A percentile compares a stretch with the other conserved stretches of the same genome.
Conservation (phyloP, 2,888 invertebrate species). For the Cylloceria caligata region DNA sequence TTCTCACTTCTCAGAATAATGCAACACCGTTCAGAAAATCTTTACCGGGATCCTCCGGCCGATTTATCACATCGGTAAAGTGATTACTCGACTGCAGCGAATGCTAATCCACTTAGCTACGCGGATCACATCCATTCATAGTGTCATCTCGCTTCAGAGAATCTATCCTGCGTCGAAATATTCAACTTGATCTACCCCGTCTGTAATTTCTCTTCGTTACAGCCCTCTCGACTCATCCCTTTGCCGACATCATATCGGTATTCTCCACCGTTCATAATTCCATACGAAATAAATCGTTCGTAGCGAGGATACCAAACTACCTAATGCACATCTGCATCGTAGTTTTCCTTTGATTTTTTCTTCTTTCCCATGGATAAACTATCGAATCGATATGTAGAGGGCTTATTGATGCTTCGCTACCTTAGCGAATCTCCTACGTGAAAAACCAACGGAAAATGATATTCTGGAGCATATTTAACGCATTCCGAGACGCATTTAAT, state of each 20-base stretch:
- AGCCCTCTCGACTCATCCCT: constrained; percentile 19
- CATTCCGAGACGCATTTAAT: no score
- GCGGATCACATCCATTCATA: constrained; percentile 20
- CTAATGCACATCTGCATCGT: neutral
- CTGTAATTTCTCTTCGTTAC: constrained; percentile 1
- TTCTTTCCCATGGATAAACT: neutral
- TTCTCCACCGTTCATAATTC: constrained; percentile 31
- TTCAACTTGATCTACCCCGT: neutral
- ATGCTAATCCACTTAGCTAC: constrained; percentile 55
- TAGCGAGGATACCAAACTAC: neutral
- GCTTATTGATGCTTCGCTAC: neutral
- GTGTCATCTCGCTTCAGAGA: constrained; percentile 16
- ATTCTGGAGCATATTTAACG: no score
- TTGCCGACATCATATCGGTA: constrained; percentile 1
- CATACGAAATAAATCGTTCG: constrained; percentile 41
- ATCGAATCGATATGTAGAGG: neutral
- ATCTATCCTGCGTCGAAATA: neutral
- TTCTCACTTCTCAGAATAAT: neutral
- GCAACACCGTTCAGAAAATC: constrained; percentile 18
- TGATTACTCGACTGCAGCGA: constrained; percentile 47
- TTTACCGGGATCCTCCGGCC: constrained; percentile 10
- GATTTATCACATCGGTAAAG: constrained; percentile 45
- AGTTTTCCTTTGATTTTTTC: neutral
- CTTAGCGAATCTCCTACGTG: neutral
- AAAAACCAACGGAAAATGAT: no score